Percentiles rank a stretch among this genome's conserved stretches.
Evolutionary conservation across 2,888 invertebrate genomes (phyloP).

Genomic region (Plemyria rubiginata): DNA sequence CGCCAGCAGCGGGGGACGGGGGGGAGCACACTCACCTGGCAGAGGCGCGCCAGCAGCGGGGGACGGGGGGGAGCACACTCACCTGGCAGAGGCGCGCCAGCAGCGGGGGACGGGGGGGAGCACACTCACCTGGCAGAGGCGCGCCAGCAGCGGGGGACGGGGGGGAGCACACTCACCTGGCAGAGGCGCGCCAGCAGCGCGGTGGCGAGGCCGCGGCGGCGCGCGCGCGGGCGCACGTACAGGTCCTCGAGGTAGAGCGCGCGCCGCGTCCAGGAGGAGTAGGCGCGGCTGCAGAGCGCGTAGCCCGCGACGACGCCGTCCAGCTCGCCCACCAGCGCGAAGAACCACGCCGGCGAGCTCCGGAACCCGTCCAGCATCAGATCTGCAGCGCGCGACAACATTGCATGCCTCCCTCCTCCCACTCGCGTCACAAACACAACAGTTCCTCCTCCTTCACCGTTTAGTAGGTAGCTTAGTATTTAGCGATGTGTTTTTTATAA

Average conservation of each 20-base stretch:
- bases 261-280: slow-evolving; percentile 94
- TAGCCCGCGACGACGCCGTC: slow-evolving; percentile 86
- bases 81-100: slow-evolving; percentile 18
- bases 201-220: slow-evolving; percentile 87
- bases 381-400: too few relatives aligned
- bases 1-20: slow-evolving; percentile 78
- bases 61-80: slow-evolving; percentile 42
- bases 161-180: slow-evolving; percentile 6
- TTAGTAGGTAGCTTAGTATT: too few relatives aligned
- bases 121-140: slow-evolving; percentile 22
- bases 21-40: too few relatives aligned
- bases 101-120: too few relatives aligned
- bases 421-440: too few relatives aligned
- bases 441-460: too few relatives aligned
- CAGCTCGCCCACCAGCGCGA: slow-evolving; percentile 86
- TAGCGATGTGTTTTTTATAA: too few relatives aligned
- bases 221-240: slow-evolving; percentile 88
- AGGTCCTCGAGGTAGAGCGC: slow-evolving; percentile 94
- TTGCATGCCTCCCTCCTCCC: too few relatives aligned
- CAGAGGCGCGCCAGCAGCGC: slow-evolving; percentile 72
- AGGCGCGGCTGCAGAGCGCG: slow-evolving; percentile 91
- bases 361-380: slow-evolving; percentile 90
- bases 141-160: slow-evolving; percentile 63
- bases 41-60: too few relatives aligned
- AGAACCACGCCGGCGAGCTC: slow-evolving; percentile 84